Evolutionary conservation across 1,140 invertebrate genomes (phyloP), one percentile per base, ranked within the genome.

Genomic region (Drosophila truncata): DNA sequence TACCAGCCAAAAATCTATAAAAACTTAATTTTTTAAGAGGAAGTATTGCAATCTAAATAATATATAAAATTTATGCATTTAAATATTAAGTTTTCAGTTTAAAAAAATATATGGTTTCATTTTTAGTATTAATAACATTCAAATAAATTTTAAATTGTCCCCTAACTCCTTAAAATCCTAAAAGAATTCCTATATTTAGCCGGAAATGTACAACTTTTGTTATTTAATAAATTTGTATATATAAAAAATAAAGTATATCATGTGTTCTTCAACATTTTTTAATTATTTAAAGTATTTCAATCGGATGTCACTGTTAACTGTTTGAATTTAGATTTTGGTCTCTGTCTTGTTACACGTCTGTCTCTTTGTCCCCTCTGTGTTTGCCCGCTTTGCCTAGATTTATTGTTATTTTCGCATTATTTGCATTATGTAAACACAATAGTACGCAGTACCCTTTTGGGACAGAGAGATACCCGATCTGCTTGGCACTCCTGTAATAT

Each of bases 371-470:
- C 73, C 50, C n/a, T 13, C n/a, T 31, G 27, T 59, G 46, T 33
- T 63, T 64, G 39, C 55, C 31, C 46, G 46, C 82, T 72, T 49
- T 74, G 62, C 54, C 70, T 67, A 82, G 72, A 87, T 87, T 87
- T 87, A 87, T 87, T 78, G 77, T 80, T 71, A 88, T 87, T 83
- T 87, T 71, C 76, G 59, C 44, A 83, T 87, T 87, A 87, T 77
- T 77, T 80, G 79, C 65, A 79, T 65, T 72, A 82, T 87, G 83
- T 87, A 88, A 87, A 87, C 84, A 80, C 67, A 80, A 80, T 78
- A 62, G 80, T 16, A 50, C 4, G 47, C 27, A 27, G 47, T 55
- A 29, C 29, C 64, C 60, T 58, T 47, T 52, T 46, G 39, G 57
- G 44, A 25, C 23, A 60, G 35, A 31, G 31, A 23, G 31, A 23